Percentiles rank a stretch among this genome's conserved stretches.
phyloP scores from a whole-genome alignment of 2,113 vertebrate species.

The Muntiacus muntjak region DNA sequence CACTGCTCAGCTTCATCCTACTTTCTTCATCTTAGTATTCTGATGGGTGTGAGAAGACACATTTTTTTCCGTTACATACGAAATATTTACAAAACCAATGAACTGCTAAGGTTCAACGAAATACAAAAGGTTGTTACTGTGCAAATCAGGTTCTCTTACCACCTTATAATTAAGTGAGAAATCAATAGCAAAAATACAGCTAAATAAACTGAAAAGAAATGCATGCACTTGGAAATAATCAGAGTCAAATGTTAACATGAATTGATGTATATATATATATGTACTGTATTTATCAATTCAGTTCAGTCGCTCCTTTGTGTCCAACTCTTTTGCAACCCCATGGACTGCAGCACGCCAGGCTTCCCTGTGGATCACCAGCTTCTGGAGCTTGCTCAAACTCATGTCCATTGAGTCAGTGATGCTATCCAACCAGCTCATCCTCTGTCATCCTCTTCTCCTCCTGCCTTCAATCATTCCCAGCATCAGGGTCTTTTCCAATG shows the following conservation, averaged over 20 bases:
- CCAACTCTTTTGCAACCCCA: background rate
- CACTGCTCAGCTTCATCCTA: no score
- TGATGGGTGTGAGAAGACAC: background rate
- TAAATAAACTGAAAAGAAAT: background rate
- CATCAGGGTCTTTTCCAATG: background rate
- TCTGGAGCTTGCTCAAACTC: background rate
- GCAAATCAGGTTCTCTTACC: no score
- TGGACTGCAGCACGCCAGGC: background rate
- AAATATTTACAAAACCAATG: background rate
- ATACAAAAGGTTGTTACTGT: background rate
- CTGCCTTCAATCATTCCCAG: background rate
- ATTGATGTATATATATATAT: background rate
- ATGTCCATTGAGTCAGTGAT: background rate
- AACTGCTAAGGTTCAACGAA: background rate
- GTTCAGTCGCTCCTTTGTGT: background rate
- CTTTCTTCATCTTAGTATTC: background rate
- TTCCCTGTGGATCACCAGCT: background rate
- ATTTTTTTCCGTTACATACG: background rate
- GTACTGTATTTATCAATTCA: background rate
- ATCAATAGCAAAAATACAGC: background rate
- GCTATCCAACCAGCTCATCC: background rate
- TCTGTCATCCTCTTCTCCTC: background rate
- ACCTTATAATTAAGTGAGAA: background rate
- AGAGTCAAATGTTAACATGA: background rate
- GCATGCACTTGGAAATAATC: background rate